Base-by-base conservation (phyloP, 2,113 vertebrate species). In the Gracilinanus agilis region DNA sequence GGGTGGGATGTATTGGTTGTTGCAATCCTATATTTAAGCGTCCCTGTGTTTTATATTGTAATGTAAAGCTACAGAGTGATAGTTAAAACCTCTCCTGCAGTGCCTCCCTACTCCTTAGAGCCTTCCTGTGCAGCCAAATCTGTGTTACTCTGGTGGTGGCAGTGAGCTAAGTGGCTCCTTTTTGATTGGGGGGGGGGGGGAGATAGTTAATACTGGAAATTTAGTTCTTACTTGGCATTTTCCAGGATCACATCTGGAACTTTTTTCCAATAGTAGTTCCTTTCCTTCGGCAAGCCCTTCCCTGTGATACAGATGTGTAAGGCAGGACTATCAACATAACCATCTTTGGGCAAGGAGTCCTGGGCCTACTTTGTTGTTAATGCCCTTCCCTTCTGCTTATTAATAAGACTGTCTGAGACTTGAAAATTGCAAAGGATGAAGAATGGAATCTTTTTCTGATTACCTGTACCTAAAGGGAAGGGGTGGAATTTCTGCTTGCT, bases 1-100 rank as follows among this genome's bases (percentile, higher is more conserved):
- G 49, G 5, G 3, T 12, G 0, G 10, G 2, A 56, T 23, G 53
- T 1, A 2, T 54, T 3, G 24, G 0, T 54, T 3, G 27, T 49
- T 7, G 11, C 53, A 53, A 25, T 10, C 25, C 10, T 40, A 44
- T 5, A 0, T 89, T 58, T 2, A 1, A 75, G 67, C 21, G 5
- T 83, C 67, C 67, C 67, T 83, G 67, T 40, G 16, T 83, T 92
- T 55, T 83, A 16, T 7, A 44, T 53, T 27, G 9, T 3, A 54
- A 67, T 34, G 1, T 83, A 29, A 29, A 25, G 19, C 58, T 27
- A 3, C 0, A 0, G 8, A 58, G 67, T 1, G n/a, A 58, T 55
- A 11, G 13, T 24, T 2, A 2, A 49, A 40, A 54, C 44, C 9
- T 24, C 21, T 53, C 67, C 8, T 23, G 54, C 83, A 24, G 67